Percentiles rank a stretch among this genome's conserved stretches.
Conservation (phyloP, 1,140 invertebrate species). For the Telenomus remus region DNA sequence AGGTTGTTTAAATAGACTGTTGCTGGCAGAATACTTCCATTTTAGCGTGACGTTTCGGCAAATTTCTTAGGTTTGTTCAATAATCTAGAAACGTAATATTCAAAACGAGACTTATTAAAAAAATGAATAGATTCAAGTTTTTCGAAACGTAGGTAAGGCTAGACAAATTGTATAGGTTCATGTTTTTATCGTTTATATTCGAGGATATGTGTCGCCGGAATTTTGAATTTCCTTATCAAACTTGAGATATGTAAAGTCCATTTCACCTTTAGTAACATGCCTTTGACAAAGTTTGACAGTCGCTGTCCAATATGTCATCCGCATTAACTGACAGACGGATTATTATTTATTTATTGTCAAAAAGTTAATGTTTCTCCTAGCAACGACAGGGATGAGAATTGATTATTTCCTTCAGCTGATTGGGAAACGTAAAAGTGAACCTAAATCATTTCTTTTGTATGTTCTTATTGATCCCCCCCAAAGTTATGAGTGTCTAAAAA, state of each 20-base stretch:
- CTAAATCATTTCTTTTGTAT: not conserved
- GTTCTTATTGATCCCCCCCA: slow-evolving; percentile 30
- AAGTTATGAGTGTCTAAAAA: slow-evolving; percentile 41
- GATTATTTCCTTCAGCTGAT: not conserved
- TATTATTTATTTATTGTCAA: no score
- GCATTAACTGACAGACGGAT: no score
- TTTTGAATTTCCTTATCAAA: no score
- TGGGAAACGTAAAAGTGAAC: not conserved
- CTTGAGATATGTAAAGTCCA: not conserved
- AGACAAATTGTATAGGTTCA: no score
- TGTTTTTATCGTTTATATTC: no score
- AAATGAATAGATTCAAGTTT: no score
- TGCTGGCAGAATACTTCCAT: slow-evolving; percentile 46
- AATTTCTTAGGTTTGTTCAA: slow-evolving; percentile 27
- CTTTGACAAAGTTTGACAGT: no score
- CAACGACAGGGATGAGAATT: not conserved
- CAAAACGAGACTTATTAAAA: no score
- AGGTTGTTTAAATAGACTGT: slow-evolving; percentile 53
- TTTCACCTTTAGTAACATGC: no score
- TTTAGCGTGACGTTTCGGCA: slow-evolving; percentile 37
- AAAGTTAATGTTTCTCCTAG: not conserved
- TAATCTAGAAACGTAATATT: slow-evolving; percentile 12
- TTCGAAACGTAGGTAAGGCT: no score
- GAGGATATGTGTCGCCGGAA: no score
- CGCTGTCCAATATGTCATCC: no score